phyloP scores from a whole-genome alignment of 1,140 invertebrate species.

The Phenacoccus solenopsis region DNA sequence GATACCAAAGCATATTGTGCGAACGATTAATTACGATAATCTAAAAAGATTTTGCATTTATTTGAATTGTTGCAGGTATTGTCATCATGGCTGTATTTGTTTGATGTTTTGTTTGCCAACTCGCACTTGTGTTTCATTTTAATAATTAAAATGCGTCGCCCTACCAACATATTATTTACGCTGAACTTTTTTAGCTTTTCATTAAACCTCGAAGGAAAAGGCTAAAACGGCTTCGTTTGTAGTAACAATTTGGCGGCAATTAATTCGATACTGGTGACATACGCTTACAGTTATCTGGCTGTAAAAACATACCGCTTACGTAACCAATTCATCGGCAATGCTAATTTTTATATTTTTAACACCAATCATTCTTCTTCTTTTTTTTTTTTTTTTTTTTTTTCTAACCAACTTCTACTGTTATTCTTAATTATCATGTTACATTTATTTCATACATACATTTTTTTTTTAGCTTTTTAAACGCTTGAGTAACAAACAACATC shows the following conservation, averaged over 20 bases:
- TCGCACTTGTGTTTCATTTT: conserved; percentile 15
- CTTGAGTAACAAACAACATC: no score
- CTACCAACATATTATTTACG: background rate
- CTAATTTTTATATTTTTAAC: background rate
- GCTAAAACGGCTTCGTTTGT: background rate
- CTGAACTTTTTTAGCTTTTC: no score
- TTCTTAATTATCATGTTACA: background rate
- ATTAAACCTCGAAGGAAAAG: no score
- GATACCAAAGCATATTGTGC: no score
- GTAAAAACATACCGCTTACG: background rate
- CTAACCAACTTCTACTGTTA: background rate
- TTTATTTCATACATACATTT: background rate
- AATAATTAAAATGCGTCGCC: background rate
- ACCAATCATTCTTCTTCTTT: background rate
- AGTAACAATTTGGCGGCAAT: conserved; percentile 10
- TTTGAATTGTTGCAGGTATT: conserved; percentile 6
- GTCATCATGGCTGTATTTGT: conserved; percentile 5
- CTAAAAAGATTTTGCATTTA: background rate
- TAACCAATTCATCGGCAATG: conserved; percentile 8
- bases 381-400: background rate
- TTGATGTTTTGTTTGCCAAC: conserved; percentile 16
- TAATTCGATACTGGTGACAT: background rate
- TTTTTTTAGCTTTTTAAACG: background rate
- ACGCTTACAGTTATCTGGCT: conserved; percentile 6
- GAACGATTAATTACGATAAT: no score